Evolutionary conservation across 2,888 invertebrate genomes (phyloP).

Genomic region (Pterostichus niger): DNA sequence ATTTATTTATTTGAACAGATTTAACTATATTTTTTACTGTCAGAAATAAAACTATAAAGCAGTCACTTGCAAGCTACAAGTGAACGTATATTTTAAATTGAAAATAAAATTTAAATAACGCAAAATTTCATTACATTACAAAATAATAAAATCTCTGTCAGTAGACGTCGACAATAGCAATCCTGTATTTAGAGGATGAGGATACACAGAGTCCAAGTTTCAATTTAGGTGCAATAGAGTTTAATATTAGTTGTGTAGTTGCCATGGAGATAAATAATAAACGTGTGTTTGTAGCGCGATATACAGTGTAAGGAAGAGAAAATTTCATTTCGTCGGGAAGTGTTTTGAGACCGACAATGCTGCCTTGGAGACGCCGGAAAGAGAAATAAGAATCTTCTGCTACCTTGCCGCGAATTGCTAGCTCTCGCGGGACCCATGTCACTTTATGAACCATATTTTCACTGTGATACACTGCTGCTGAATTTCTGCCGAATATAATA

Average conservation of each 20-base stretch:
- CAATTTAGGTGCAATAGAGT: conserved; percentile 41
- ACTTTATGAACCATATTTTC: conserved; percentile 52
- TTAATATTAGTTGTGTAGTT: conserved; percentile 46
- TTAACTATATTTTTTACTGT: too few species aligned
- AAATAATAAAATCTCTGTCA: background rate
- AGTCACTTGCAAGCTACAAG: background rate
- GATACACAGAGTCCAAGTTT: background rate
- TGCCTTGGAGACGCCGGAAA: background rate
- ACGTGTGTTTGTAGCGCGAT: conserved; percentile 18
- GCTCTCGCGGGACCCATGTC: conserved; percentile 24
- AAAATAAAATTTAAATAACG: background rate
- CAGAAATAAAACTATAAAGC: background rate
- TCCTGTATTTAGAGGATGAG: background rate
- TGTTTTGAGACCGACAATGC: background rate
- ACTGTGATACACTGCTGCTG: conserved; percentile 29
- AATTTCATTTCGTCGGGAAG: conserved; percentile 35
- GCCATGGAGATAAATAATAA: conserved; percentile 52
- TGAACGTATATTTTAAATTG: background rate
- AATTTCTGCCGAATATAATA: background rate
- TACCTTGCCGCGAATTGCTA: background rate
- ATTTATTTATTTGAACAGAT: too few species aligned
- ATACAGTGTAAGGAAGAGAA: conserved; percentile 12
- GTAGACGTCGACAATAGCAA: background rate
- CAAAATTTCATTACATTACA: background rate
- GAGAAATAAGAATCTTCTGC: conserved; percentile 45